Percentiles rank a stretch among this genome's conserved stretches.
phyloP scores from a whole-genome alignment of 2,888 invertebrate genomes.

The Ophraella communa region DNA sequence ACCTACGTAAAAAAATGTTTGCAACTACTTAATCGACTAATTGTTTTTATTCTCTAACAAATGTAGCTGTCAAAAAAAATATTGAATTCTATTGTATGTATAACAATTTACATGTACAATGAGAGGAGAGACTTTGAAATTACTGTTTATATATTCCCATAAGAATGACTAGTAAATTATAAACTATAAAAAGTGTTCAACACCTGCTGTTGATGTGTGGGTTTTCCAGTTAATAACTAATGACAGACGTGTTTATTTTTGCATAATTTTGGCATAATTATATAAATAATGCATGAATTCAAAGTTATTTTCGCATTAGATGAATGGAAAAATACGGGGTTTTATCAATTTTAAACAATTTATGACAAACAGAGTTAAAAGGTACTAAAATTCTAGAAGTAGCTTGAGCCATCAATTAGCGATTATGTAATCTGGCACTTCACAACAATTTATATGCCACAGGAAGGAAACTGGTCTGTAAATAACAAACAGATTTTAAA shows the following conservation, averaged over 20 bases:
- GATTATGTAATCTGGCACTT: too few relatives aligned
- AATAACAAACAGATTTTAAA: too few relatives aligned
- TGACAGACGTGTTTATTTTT: background rate
- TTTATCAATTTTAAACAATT: background rate
- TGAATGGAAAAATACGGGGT: background rate
- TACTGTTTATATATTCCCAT: background rate
- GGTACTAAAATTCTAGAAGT: too few relatives aligned
- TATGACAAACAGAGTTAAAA: too few relatives aligned
- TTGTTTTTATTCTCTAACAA: background rate
- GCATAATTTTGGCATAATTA: background rate
- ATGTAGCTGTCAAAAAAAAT: background rate
- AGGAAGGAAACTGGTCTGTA: too few relatives aligned
- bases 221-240: background rate
- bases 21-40: background rate
- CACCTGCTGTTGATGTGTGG: background rate
- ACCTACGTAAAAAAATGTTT: background rate
- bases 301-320: background rate
- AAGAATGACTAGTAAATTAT: background rate
- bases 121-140: background rate
- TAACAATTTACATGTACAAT: background rate
- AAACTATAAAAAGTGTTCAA: background rate
- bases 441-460: too few relatives aligned
- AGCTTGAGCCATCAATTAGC: too few relatives aligned
- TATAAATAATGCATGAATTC: background rate
- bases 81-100: background rate